These are phyloP conservation scores for Dipodomys spectabilis DNA, from an alignment of 2,113 vertebrate genomes.

Conservation along the genomic window DNA sequence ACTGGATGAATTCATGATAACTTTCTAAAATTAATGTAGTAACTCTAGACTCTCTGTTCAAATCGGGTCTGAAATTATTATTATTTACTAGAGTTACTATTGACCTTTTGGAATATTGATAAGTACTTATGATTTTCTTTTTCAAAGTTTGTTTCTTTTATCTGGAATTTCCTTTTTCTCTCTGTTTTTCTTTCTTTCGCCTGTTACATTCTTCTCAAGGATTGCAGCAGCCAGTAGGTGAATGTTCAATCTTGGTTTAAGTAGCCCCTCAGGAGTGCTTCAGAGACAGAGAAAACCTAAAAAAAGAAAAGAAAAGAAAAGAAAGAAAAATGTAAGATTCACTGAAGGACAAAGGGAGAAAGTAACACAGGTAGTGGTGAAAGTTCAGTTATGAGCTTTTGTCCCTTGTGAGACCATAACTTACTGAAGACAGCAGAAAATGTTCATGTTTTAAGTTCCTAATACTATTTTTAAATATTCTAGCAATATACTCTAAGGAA, in stretches of 20 bases:
- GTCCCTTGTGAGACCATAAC: constrained; percentile 12
- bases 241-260: constrained; percentile 68
- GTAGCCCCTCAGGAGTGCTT: constrained; percentile 60
- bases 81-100: background rate
- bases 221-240: constrained; percentile 50
- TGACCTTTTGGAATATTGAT: background rate
- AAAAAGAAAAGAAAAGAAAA: background rate
- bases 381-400: constrained; percentile 44
- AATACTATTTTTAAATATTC: background rate
- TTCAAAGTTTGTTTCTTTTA: background rate
- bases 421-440: constrained; percentile 5
- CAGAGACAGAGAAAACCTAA: background rate
- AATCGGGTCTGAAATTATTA: background rate
- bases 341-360: constrained; percentile 65
- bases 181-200: background rate
- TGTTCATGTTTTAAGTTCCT: background rate
- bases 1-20: background rate
- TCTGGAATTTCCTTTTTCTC: background rate
- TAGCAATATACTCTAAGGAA: background rate
- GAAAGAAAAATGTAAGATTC: background rate
- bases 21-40: background rate
- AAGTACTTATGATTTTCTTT: background rate
- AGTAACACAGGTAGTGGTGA: background rate
- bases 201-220: constrained; percentile 40
- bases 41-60: background rate